These are phyloP conservation scores for Drosophila lini DNA, from an alignment of 1,140 invertebrate species.

Conservation along the genomic window DNA sequence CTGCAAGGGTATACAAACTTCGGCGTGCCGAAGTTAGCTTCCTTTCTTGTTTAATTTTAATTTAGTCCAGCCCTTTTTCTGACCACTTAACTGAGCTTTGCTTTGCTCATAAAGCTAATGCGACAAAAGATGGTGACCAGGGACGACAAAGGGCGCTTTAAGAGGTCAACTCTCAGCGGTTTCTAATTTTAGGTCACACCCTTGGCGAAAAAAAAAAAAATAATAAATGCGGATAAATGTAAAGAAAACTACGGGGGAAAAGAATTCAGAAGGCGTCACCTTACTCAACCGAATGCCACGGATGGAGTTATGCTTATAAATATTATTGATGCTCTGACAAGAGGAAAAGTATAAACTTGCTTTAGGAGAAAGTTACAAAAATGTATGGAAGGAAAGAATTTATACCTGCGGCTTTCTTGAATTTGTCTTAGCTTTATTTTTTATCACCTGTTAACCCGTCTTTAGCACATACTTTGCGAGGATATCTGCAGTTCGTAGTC, in stretches of 20 bases:
- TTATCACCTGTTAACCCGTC: no score
- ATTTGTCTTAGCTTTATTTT: neutral
- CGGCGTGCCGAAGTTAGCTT: no score
- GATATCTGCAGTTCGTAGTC: neutral
- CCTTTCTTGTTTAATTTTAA: conserved; percentile 47
- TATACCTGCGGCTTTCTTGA: no score
- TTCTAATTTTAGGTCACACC: conserved; percentile 11
- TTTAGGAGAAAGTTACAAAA: neutral
- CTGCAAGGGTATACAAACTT: no score
- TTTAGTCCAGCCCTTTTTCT: conserved; percentile 17
- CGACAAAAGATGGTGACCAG: conserved; percentile 30
- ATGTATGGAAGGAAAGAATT: neutral
- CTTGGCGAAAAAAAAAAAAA: neutral
- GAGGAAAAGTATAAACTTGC: no score
- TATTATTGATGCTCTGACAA: neutral
- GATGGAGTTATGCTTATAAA: conserved; percentile 1
- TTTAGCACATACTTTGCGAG: neutral
- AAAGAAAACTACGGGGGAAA: neutral
- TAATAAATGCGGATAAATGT: neutral
- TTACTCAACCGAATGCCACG: conserved; percentile 11
- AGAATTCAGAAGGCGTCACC: neutral
- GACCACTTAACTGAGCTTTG: conserved; percentile 19
- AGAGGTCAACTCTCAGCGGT: conserved; percentile 19
- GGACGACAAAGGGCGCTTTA: conserved; percentile 4
- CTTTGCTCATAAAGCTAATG: conserved; percentile 64